Percentiles rank a stretch among this genome's conserved stretches.
These are phyloP conservation scores for Bombus breviceps DNA, from an alignment of 1,140 invertebrate genomes.

Conservation along the genomic window DNA sequence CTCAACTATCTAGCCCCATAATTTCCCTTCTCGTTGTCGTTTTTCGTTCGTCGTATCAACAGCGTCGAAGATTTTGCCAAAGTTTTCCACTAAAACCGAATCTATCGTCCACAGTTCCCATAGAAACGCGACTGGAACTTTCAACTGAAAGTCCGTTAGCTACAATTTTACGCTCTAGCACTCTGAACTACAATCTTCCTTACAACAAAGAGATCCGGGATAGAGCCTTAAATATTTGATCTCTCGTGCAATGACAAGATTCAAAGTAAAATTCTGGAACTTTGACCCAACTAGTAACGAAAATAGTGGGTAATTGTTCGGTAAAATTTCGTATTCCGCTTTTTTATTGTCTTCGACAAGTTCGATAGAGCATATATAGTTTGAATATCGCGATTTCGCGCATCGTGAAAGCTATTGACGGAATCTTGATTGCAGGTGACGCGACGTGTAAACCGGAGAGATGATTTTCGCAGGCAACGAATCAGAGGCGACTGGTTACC, in stretches of 20 bases:
- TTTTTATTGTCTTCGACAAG: not conserved
- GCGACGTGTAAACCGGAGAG: not conserved
- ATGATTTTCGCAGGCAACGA: not conserved
- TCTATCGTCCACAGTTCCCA: not conserved
- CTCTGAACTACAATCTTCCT: no score
- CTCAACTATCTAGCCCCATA: conserved; percentile 26
- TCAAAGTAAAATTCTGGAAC: not conserved
- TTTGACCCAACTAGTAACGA: not conserved
- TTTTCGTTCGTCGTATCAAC: conserved; percentile 60
- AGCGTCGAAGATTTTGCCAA: conserved; percentile 4
- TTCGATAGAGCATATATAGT: not conserved
- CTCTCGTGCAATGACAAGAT: no score
- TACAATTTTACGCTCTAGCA: no score
- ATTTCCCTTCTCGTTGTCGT: conserved; percentile 32
- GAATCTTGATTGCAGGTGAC: not conserved
- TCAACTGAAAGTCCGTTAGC: no score
- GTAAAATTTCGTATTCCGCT: not conserved
- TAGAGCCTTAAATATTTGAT: no score
- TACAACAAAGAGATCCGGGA: no score
- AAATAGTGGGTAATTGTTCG: not conserved
- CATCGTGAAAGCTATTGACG: not conserved
- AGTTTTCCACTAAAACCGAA: not conserved
- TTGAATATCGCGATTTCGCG: not conserved
- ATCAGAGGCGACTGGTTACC: not conserved
- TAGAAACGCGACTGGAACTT: no score